A percentile compares a stretch with the other conserved stretches of the same genome.
These are phyloP conservation scores for Bradysia coprophila DNA, from an alignment of 1,140 invertebrate genomes.

Conservation along the genomic window DNA sequence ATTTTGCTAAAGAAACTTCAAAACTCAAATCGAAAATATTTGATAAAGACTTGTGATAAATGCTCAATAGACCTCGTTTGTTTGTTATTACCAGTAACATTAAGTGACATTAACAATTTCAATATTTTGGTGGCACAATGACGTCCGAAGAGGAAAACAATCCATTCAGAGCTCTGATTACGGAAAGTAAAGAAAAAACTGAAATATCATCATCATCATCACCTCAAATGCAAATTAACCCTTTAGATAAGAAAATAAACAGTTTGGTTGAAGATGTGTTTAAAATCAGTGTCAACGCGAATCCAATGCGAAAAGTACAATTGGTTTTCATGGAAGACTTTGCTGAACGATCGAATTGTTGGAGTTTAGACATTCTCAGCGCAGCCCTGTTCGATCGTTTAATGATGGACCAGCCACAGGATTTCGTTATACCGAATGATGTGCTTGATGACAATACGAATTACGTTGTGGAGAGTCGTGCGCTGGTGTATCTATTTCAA, in stretches of 20 bases:
- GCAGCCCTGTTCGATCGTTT: constrained; percentile 65
- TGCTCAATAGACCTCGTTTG: no score
- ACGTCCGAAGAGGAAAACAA: no score
- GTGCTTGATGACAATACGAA: constrained; percentile 21
- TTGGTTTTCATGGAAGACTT: constrained; percentile 38
- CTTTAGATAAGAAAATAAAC: constrained; percentile 13
- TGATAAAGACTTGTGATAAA: no score
- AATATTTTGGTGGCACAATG: no score
- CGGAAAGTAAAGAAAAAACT: no score
- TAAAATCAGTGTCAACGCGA: constrained; percentile 38
- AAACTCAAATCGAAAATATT: no score
- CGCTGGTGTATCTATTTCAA: constrained; percentile 42
- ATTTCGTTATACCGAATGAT: constrained; percentile 26
- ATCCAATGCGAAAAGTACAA: constrained; percentile 21
- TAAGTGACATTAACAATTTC: no score
- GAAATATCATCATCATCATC: no score
- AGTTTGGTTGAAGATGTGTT: constrained; percentile 41
- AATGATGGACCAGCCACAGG: constrained; percentile 36
- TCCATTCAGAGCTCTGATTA: no score
- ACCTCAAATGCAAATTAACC: no score
- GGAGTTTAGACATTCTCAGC: constrained; percentile 44
- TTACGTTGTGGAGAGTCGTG: constrained; percentile 33
- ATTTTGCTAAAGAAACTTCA: no score
- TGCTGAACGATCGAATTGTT: constrained; percentile 24
- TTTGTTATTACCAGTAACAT: no score